These are phyloP conservation scores for Chloroclysta siterata DNA, from an alignment of 2,888 invertebrate species.

Conservation along the genomic window DNA sequence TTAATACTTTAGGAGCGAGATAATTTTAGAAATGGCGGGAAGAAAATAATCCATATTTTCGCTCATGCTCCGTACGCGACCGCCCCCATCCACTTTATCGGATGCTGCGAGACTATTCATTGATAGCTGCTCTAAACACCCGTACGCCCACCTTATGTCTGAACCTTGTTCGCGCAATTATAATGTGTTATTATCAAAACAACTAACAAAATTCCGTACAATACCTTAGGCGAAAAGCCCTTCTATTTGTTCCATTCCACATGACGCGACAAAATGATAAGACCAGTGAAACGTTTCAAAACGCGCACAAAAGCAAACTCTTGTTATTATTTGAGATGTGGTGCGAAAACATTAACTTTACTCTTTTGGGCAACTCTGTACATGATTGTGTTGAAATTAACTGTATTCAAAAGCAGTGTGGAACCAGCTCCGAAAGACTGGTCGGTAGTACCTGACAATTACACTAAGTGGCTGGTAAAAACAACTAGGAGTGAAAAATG, in stretches of 20 bases:
- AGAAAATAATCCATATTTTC: slow-evolving; percentile 76
- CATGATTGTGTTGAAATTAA: slow-evolving; percentile 78
- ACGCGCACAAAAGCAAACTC: slow-evolving; percentile 66
- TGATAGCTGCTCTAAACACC: slow-evolving; percentile 40
- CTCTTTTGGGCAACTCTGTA: slow-evolving; percentile 78
- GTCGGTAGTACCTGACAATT: slow-evolving; percentile 75
- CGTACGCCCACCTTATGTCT: slow-evolving; percentile 33
- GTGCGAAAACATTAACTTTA: slow-evolving; percentile 77
- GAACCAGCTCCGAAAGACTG: slow-evolving; percentile 67
- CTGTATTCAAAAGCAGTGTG: slow-evolving; percentile 74
- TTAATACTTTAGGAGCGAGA: slow-evolving; percentile 31
- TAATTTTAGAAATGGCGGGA: slow-evolving; percentile 53
- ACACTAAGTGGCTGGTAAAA: slow-evolving; percentile 79
- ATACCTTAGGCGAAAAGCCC: slow-evolving; percentile 32
- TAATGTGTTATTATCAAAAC: slow-evolving; percentile 34
- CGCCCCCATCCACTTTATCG: slow-evolving; percentile 42
- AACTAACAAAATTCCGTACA: slow-evolving; percentile 34
- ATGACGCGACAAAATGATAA: slow-evolving; percentile 70
- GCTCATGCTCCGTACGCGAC: slow-evolving; percentile 76
- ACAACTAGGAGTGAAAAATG: slow-evolving; percentile 3
- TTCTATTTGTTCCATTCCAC: slow-evolving; percentile 52
- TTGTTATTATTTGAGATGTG: slow-evolving; percentile 72
- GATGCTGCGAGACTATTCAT: slow-evolving; percentile 65
- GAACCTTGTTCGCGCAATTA: slow-evolving; percentile 53
- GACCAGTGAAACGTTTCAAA: slow-evolving; percentile 66